Base-by-base conservation (phyloP, 2,113 vertebrate species). In the Hoplias malabaricus region DNA sequence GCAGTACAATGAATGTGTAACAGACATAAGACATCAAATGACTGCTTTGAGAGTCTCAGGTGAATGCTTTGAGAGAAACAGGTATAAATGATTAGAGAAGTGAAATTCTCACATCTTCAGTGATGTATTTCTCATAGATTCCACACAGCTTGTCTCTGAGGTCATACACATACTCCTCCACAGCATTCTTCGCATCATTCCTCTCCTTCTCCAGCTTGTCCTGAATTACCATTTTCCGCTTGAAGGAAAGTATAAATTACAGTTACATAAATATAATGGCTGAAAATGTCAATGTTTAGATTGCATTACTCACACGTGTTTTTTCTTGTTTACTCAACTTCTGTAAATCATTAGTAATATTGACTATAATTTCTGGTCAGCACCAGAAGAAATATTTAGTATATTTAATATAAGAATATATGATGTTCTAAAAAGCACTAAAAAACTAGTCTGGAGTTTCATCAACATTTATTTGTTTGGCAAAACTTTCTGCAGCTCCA, bases 91-190 rank as follows among this genome's bases (percentile, higher is more conserved):
- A 69, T 42, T 21, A 79, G 42, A 69, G 38, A 80, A 54, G 31
- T 68, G 33, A 54, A 43, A 25, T 76, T 1, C 92, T 94, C 87
- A 96, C 96, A 82, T 96, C 93, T 85, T 93, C 92, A 25, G 93
- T 96, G 85, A 96, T 92, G 40, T 93, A 96, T 80, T 95, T 96
- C 84, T 95, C 95, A 79, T 95, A 98, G 80, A 94, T 85, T 19
- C 94, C 93, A 61, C 93, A 94, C 2, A 98, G 89, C 83, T 94
- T 97, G 88, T 97, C 95, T 84, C 97, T 91, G 79, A 98, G 92
- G 42, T 98, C 97, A 9, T 98, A 98, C 0, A 98, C 96, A 6
- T 97, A 98, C 69, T 98, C 96, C 88, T 98, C 96, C 84, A 98
- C 96, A 50, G 93, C 93, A 77, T 98, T 98, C 87, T 98, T 98